Evolutionary conservation across 2,113 vertebrate species (phyloP).

Genomic region (Pelusios castaneus): DNA sequence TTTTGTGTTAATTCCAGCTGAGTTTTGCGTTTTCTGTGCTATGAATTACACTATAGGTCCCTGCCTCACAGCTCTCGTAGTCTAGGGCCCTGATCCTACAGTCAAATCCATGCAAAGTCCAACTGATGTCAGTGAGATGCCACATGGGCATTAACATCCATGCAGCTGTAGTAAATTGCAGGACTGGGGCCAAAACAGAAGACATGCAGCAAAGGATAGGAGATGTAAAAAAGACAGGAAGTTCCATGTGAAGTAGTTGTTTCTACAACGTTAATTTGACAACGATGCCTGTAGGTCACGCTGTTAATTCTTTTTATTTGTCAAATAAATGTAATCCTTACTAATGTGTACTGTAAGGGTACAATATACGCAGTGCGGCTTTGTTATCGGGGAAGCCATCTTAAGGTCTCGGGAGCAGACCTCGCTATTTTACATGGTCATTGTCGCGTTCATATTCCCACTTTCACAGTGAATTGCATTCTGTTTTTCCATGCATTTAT

Average conservation of each 20-base stretch:
- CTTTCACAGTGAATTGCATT: neutral
- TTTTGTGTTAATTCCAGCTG: neutral
- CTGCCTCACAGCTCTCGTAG: neutral
- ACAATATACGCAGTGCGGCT: too few relatives aligned
- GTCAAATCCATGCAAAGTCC: constrained; percentile 14
- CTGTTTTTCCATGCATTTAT: constrained; percentile 21
- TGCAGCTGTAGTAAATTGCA: constrained; percentile 21
- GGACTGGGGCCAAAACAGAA: neutral
- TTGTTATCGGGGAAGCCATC: neutral
- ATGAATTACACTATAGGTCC: neutral
- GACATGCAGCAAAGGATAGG: neutral
- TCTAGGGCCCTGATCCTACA: neutral
- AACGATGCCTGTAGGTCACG: neutral
- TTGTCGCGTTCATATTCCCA: neutral
- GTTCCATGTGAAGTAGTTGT: neutral
- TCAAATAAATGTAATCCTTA: neutral
- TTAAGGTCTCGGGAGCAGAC: neutral
- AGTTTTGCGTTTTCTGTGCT: neutral
- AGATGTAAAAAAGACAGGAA: neutral
- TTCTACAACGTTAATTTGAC: neutral
- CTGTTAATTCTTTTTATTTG: neutral
- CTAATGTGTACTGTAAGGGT: fast-evolving
- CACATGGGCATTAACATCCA: neutral
- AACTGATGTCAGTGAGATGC: constrained; percentile 32
- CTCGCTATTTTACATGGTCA: neutral